Base-by-base conservation (phyloP, 1,140 invertebrate genomes). In the Drosophila auraria region DNA sequence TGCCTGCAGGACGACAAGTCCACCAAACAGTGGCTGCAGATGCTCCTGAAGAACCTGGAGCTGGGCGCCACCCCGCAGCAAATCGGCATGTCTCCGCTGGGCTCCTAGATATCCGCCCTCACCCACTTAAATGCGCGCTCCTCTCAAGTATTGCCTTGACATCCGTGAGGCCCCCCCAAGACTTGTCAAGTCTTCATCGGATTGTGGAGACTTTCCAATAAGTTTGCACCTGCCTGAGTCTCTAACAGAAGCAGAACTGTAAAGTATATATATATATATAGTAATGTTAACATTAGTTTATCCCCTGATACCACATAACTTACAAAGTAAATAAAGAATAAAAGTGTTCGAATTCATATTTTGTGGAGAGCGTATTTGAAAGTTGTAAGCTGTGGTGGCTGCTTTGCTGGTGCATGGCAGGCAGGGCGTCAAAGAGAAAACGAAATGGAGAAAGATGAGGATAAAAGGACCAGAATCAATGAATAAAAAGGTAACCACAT, bases 31-130 rank as follows among this genome's bases (percentile, higher is more conserved):
- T 99, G 98, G 98, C 93, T 99, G 17, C 95, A 96, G 71, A 97
- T 98, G 87, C 94, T 99, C 8, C 95, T 99, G 27, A 98, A 98
- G 87, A 99, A 99, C 94, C 94, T 99, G 20, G 98, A 99, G 93
- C 94, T 96, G 5, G 95, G 95, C 11, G 86, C 93, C 66, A 58
- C 94, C 76, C 79, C 71, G 23, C 86, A 78, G n/a, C 78, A 94
- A 69, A 95, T 95, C 68, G 95, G 95, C 14, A 95, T 96, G 93
- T 95, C 95, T 14, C 95, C 95, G 0, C 89, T 95, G n/a, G 94
- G 95, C 5, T 94, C 95, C 44, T 93, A 92, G 51, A 50, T 23
- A 3, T 14, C 47, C 8, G 45, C 25, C 14, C 27, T n/a, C 25
- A n/a, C 23, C 20, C 20, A 40, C 36, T 17, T 30, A 25, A 14